These are phyloP conservation scores for Ctenodactylus gundi DNA, from an alignment of 2,113 vertebrate genomes.

Conservation along the genomic window DNA sequence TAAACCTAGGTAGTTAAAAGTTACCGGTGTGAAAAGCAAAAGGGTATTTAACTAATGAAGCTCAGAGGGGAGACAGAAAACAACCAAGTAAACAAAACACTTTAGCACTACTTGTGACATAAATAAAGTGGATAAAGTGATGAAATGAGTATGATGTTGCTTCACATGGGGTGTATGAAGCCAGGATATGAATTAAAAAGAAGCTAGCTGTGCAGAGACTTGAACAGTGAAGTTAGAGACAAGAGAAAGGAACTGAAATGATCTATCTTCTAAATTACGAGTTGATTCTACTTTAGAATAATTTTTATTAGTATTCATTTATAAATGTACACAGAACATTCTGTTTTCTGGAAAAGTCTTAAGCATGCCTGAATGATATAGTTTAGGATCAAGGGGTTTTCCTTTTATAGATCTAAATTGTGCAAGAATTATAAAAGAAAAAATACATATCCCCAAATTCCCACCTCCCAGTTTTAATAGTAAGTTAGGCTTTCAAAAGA, in stretches of 20 bases:
- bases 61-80: background rate
- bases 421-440: background rate
- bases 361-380: background rate
- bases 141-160: background rate
- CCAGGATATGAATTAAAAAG: background rate
- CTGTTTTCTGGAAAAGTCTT: background rate
- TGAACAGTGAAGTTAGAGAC: background rate
- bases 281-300: background rate
- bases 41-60: background rate
- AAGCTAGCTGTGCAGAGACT: background rate
- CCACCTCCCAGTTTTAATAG: background rate
- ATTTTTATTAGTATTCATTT: background rate
- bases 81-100: background rate
- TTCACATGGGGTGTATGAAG: background rate
- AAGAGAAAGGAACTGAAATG: background rate
- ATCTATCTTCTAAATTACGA: background rate
- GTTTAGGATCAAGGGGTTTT: background rate
- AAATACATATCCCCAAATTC: background rate
- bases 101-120: background rate
- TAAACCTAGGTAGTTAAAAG: background rate
- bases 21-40: background rate
- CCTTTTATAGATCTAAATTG: background rate
- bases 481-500: background rate
- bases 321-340: background rate
- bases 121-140: background rate